These are phyloP conservation scores for Axis porcinus DNA, from an alignment of 2,113 vertebrate genomes.

Conservation along the genomic window DNA sequence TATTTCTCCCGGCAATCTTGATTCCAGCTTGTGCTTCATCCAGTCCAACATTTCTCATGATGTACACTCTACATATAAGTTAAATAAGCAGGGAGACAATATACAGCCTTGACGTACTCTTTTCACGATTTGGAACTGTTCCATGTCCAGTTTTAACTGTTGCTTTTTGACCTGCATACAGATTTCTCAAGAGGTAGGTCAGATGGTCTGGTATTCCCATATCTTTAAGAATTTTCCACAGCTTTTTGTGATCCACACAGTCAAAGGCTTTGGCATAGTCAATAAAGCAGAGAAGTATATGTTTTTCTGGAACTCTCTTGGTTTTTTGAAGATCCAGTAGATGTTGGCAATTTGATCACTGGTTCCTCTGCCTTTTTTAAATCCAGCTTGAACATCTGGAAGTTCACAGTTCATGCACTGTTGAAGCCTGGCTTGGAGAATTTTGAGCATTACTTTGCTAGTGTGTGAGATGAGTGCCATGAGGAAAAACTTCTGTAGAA, in stretches of 20 bases:
- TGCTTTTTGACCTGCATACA: background rate
- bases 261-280: background rate
- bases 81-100: background rate
- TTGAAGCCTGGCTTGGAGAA: background rate
- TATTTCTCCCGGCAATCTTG: background rate
- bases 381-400: background rate
- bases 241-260: background rate
- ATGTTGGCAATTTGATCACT: background rate
- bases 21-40: background rate
- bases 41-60: background rate
- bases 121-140: background rate
- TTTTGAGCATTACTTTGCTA: background rate
- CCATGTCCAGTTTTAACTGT: background rate
- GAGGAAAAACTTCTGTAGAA: background rate
- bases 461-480: background rate
- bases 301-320: background rate
- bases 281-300: background rate
- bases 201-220: background rate
- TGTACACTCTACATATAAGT: background rate
- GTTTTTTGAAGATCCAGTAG: background rate
- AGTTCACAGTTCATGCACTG: background rate
- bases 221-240: background rate
- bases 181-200: background rate
- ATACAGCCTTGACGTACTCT: background rate
- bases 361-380: background rate